Conservation (phyloP, 2,797 vertebrate species). For the Chromobotia macracanthus region DNA sequence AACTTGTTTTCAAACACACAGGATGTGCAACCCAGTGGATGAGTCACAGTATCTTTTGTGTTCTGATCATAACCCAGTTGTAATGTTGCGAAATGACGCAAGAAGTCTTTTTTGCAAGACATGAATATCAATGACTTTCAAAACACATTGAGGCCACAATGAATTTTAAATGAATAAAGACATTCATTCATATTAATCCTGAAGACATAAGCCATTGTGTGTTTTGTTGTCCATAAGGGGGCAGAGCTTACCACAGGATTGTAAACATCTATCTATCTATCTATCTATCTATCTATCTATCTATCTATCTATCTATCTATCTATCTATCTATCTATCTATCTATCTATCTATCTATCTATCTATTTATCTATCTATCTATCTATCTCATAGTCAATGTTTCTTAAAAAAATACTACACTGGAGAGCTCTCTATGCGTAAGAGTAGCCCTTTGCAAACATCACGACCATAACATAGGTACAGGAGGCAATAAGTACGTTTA, state of each 20-base stretch:
- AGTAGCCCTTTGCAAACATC: not conserved
- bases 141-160: not conserved
- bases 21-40: not conserved
- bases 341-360: conserved; percentile 12
- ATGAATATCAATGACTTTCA: not conserved
- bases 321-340: conserved; percentile 12
- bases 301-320: conserved; percentile 2
- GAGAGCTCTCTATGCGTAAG: not conserved
- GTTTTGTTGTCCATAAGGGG: conserved; percentile 24
- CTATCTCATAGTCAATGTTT: not conserved
- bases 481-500: conserved; percentile 8
- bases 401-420: too few relatives aligned
- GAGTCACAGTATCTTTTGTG: conserved; percentile 7
- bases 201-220: too few relatives aligned
- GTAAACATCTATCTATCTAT: not conserved
- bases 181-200: not conserved
- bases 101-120: not conserved
- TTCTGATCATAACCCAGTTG: not conserved
- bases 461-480: not conserved
- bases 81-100: not conserved
- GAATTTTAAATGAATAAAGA: not conserved
- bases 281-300: not conserved
- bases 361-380: not conserved
- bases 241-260: conserved; percentile 25
- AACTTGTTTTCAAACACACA: not conserved